A percentile compares a stretch with the other conserved stretches of the same genome.
These are phyloP conservation scores for Hephaestus fuliginosus DNA, from an alignment of 2,797 vertebrate species.

Conservation along the genomic window DNA sequence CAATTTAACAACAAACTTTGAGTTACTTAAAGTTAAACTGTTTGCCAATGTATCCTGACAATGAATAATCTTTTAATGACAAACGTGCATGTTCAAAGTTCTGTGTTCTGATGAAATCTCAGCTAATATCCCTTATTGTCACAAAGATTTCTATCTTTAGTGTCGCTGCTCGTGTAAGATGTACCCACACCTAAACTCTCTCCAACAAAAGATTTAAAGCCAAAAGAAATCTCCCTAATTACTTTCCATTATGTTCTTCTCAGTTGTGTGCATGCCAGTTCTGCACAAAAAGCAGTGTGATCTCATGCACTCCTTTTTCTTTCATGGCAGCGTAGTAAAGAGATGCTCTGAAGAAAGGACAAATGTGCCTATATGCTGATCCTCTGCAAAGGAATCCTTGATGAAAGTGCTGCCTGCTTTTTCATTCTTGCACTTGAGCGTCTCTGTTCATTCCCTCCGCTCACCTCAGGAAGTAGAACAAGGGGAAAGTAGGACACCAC, in stretches of 20 bases:
- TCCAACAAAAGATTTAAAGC: not conserved
- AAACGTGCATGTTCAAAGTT: not conserved
- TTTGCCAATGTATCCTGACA: not conserved
- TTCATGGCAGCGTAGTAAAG: not conserved
- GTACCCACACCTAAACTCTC: not conserved
- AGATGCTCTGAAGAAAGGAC: not conserved
- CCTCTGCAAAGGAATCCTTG: too few relatives aligned
- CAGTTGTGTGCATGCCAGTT: not conserved
- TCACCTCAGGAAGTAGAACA: slow-evolving; percentile 10
- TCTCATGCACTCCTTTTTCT: not conserved
- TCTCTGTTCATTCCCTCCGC: not conserved
- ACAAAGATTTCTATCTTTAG: not conserved
- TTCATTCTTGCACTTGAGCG: too few relatives aligned
- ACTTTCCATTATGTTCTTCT: slow-evolving; percentile 6
- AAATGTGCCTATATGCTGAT: too few relatives aligned
- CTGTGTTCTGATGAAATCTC: not conserved
- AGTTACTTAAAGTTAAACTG: not conserved
- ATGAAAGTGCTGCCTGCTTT: not conserved
- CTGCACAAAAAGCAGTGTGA: not conserved
- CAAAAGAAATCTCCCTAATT: not conserved
- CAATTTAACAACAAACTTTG: not conserved
- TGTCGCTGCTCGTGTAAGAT: not conserved
- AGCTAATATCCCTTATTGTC: not conserved
- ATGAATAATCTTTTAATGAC: not conserved
- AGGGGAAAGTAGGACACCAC: slow-evolving; percentile 11